A percentile compares a stretch with the other conserved stretches of the same genome.
Evolutionary conservation across 2,797 vertebrate genomes (phyloP).

Genomic region (Macrochelys suwanniensis): DNA sequence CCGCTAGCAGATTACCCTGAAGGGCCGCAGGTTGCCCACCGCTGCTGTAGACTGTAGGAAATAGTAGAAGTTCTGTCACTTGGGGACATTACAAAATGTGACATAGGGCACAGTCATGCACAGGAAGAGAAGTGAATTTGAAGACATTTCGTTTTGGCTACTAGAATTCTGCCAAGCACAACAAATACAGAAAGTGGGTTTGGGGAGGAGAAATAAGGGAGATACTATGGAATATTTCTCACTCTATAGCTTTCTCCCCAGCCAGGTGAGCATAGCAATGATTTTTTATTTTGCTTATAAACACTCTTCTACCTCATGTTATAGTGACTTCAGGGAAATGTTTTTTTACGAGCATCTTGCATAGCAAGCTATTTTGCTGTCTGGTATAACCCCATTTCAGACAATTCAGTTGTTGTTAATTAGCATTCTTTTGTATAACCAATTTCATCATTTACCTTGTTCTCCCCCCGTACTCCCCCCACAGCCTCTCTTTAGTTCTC

Average conservation of each 20-base stretch:
- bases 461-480: neutral
- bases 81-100: neutral
- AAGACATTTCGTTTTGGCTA: rapidly evolving
- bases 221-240: neutral
- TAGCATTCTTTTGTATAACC: conserved; percentile 65
- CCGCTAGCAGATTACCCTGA: no score
- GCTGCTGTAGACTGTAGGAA: no score
- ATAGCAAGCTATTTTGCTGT: conserved; percentile 5
- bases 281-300: neutral
- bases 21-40: no score
- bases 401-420: conserved; percentile 54
- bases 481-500: conserved; percentile 13
- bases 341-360: no score
- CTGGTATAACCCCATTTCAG: conserved; percentile 11
- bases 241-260: rapidly evolving
- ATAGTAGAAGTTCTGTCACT: no score
- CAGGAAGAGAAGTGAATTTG: neutral
- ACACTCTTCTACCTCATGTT: neutral
- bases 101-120: neutral
- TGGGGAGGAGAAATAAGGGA: neutral
- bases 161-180: rapidly evolving
- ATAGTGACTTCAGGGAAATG: neutral
- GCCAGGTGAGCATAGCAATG: neutral
- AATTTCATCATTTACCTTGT: conserved; percentile 54
- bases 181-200: rapidly evolving